phyloP scores from a whole-genome alignment of 2,888 invertebrate genomes.

The Mesorhabditis belari region DNA sequence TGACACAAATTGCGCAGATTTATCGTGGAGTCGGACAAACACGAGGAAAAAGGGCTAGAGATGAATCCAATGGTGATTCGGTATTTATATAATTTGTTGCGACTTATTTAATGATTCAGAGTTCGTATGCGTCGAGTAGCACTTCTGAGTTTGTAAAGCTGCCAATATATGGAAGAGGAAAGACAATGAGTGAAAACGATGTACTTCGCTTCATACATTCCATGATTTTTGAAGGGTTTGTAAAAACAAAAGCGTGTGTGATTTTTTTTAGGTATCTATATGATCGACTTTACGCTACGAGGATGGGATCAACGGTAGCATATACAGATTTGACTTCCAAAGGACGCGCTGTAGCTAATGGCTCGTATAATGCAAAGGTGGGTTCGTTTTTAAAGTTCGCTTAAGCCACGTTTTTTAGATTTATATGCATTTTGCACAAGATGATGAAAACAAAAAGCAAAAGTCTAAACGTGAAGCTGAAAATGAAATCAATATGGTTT shows the following conservation, averaged over 20 bases:
- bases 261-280: conserved; percentile 18
- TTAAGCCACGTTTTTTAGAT: conserved; percentile 18
- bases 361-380: conserved; percentile 23
- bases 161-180: conserved; percentile 32
- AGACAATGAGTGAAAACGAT: conserved; percentile 33
- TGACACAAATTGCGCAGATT: not conserved
- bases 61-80: not conserved
- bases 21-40: not conserved
- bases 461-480: conserved; percentile 7
- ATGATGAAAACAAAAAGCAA: conserved; percentile 16
- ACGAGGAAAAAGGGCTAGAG: no score
- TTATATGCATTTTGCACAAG: conserved; percentile 27
- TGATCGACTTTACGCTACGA: conserved; percentile 27
- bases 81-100: no score
- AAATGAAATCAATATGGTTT: conserved; percentile 29
- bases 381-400: not conserved
- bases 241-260: not conserved
- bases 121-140: no score
- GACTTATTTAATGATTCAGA: no score
- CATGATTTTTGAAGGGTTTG: conserved; percentile 11
- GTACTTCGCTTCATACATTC: conserved; percentile 34
- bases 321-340: conserved; percentile 34
- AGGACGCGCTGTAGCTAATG: conserved; percentile 24
- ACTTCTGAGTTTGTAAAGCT: no score
- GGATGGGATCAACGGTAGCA: conserved; percentile 23